Percentiles rank a stretch among this genome's conserved stretches.
Conservation (phyloP, 2,888 invertebrate genomes). For the Aphidius colemani region DNA sequence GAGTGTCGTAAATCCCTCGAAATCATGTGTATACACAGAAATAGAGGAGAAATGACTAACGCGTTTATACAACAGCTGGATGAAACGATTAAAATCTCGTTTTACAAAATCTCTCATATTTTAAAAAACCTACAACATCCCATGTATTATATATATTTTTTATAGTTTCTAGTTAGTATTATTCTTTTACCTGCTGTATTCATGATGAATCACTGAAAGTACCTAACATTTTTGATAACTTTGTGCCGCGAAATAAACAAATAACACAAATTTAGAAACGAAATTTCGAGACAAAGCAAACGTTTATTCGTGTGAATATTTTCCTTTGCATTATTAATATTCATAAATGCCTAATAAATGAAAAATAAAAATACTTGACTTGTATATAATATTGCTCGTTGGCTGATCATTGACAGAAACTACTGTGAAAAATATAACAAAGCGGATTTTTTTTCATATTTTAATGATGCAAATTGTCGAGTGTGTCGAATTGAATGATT, state of each 20-base stretch:
- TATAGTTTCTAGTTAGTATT: background rate
- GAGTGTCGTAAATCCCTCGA: slow-evolving; percentile 20
- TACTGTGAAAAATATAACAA: background rate
- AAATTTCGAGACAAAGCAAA: background rate
- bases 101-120: slow-evolving; percentile 26
- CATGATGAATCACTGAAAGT: slow-evolving; percentile 11
- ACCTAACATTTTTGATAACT: slow-evolving; percentile 19
- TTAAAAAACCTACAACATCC: slow-evolving; percentile 21
- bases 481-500: background rate
- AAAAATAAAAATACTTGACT: background rate
- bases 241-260: slow-evolving; percentile 10
- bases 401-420: background rate
- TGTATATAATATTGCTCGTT: background rate
- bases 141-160: slow-evolving; percentile 5
- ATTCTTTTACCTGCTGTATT: slow-evolving; percentile 7
- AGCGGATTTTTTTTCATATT: background rate
- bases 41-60: slow-evolving; percentile 20
- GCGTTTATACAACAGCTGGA: slow-evolving; percentile 23
- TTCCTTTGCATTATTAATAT: background rate
- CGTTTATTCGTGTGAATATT: background rate
- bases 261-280: background rate
- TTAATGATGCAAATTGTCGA: slow-evolving; percentile 3
- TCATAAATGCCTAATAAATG: no score
- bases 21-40: slow-evolving; percentile 21
- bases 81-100: slow-evolving; percentile 37